Percentiles rank a stretch among this genome's conserved stretches.
Evolutionary conservation across 1,140 invertebrate species (phyloP).

Genomic region (Sycophaga agraensis): DNA sequence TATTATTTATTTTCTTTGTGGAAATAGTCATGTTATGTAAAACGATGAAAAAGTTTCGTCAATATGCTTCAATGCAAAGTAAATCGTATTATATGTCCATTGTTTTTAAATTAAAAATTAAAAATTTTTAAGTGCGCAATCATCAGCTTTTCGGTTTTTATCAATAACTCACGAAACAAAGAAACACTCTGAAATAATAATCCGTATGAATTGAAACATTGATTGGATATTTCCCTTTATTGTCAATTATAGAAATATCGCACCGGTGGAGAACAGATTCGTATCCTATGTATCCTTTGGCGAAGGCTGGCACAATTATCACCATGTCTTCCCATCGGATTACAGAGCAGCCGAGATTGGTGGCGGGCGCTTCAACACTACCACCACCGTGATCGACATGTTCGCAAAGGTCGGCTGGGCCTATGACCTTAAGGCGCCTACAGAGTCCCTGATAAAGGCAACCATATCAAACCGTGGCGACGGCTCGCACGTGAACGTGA

Average conservation of each 20-base stretch:
- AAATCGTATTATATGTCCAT: too few species aligned
- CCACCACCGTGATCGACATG: slow-evolving; percentile 58
- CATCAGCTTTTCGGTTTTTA: too few species aligned
- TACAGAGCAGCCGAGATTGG: slow-evolving; percentile 69
- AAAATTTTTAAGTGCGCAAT: too few species aligned
- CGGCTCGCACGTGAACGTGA: slow-evolving; percentile 17
- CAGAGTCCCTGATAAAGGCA: slow-evolving; percentile 59
- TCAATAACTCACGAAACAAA: too few species aligned
- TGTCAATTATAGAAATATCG: slow-evolving; percentile 26
- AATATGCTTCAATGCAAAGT: too few species aligned
- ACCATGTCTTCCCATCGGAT: slow-evolving; percentile 89
- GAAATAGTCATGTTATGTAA: too few species aligned
- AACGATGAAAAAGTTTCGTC: too few species aligned
- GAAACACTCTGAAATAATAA: too few species aligned
- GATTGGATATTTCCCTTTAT: not conserved
- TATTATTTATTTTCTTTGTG: too few species aligned
- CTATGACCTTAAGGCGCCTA: slow-evolving; percentile 64
- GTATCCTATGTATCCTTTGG: slow-evolving; percentile 41
- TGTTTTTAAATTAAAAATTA: too few species aligned
- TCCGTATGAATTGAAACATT: too few species aligned
- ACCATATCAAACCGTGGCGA: slow-evolving; percentile 37
- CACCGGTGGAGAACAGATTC: slow-evolving; percentile 31
- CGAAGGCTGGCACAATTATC: slow-evolving; percentile 91
- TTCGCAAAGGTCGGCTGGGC: slow-evolving; percentile 65
- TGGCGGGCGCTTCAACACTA: slow-evolving; percentile 56